Percentiles rank a stretch among this genome's conserved stretches.
These are phyloP conservation scores for Morelia viridis DNA, from an alignment of 2,797 vertebrate genomes.

Conservation along the genomic window DNA sequence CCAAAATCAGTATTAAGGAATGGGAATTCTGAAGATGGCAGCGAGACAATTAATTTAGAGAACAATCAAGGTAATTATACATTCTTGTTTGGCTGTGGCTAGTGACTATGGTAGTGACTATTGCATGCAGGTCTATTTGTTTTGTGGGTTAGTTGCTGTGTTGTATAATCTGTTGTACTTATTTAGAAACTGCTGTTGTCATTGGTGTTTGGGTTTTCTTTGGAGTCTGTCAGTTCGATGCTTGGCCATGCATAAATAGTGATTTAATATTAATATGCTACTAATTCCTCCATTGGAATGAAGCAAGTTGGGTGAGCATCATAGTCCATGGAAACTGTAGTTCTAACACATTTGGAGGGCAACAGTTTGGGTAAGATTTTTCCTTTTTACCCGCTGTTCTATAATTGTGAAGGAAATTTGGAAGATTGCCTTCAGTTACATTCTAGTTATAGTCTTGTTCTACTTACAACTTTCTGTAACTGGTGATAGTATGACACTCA, in stretches of 20 bases:
- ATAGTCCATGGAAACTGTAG: not conserved
- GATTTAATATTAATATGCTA: not conserved
- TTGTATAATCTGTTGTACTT: not conserved
- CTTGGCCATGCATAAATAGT: conserved; percentile 2
- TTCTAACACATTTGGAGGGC: not conserved
- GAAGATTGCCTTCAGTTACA: not conserved
- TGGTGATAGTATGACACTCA: not conserved
- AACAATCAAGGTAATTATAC: conserved; percentile 64
- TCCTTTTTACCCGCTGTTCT: not conserved
- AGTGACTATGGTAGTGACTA: not conserved
- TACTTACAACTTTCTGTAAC: not conserved
- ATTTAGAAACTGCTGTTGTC: not conserved
- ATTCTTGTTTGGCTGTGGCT: not conserved
- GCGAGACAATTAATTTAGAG: conserved; percentile 61
- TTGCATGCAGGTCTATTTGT: no score
- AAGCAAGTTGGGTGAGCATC: not conserved
- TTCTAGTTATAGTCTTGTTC: not conserved
- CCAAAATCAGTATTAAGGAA: conserved; percentile 59
- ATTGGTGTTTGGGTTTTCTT: not conserved
- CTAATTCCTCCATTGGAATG: not conserved
- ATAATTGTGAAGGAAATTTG: not conserved
- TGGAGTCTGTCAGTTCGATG: not conserved
- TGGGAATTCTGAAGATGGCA: conserved; percentile 54
- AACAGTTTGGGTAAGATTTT: not conserved
- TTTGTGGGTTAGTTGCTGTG: not conserved